Evolutionary conservation across 2,113 vertebrate species (phyloP).

Genomic region (Podarcis muralis): DNA sequence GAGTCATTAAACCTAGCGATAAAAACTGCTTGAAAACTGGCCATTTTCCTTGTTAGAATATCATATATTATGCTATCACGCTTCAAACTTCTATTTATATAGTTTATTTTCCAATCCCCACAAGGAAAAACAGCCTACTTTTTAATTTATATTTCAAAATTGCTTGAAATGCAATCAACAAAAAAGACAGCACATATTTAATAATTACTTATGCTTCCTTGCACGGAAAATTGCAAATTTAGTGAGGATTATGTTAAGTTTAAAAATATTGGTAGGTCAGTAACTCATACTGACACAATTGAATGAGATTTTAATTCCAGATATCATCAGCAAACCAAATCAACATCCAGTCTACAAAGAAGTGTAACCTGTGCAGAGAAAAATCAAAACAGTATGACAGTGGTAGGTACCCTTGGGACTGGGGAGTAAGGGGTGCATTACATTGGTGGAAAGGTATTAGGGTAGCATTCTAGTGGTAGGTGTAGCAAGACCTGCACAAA

Average conservation of each 20-base stretch:
- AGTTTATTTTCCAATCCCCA: background rate
- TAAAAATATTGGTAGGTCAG: background rate
- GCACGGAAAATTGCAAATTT: background rate
- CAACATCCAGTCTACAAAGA: background rate
- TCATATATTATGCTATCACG: background rate
- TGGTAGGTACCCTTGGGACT: no score
- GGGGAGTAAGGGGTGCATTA: no score
- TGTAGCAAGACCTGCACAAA: no score
- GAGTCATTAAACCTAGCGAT: background rate
- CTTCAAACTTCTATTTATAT: background rate
- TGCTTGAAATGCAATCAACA: background rate
- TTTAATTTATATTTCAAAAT: conserved; percentile 9
- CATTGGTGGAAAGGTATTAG: no score
- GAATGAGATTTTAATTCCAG: background rate
- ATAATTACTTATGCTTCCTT: conserved; percentile 5
- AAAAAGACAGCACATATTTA: background rate
- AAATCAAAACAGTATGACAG: no score
- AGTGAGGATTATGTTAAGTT: background rate
- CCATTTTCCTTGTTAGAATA: background rate
- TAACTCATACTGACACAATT: background rate
- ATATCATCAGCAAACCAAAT: background rate
- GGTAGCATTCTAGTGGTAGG: no score
- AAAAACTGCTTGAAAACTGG: background rate
- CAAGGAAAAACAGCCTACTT: background rate
- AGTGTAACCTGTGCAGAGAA: no score